A percentile compares a stretch with the other conserved stretches of the same genome.
phyloP scores from a whole-genome alignment of 2,797 vertebrate genomes.

The Peromyscus eremicus region DNA sequence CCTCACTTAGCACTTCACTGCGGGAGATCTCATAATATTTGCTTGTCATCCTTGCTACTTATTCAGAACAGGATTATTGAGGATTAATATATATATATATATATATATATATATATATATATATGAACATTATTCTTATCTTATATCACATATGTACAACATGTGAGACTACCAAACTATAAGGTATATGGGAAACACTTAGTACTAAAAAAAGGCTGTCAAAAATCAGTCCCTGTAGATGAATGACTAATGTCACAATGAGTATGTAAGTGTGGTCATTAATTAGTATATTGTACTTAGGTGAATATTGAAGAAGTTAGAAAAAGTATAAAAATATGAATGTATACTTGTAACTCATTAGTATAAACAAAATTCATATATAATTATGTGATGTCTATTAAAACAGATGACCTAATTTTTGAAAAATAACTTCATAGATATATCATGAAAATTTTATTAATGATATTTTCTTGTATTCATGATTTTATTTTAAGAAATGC shows the following conservation, averaged over 20 bases:
- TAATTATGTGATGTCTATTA: not conserved
- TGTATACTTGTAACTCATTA: constrained; percentile 40
- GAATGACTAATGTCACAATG: constrained; percentile 61
- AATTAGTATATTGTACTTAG: constrained; percentile 52
- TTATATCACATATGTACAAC: constrained; percentile 63
- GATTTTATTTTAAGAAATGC: not conserved
- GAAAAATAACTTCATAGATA: not conserved
- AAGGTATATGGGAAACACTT: constrained; percentile 67
- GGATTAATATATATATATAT: constrained; percentile 55
- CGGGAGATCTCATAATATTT: constrained; percentile 72
- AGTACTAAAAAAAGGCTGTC: constrained; percentile 58
- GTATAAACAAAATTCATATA: not conserved
- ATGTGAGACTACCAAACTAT: constrained; percentile 75
- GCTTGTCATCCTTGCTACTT: constrained; percentile 77
- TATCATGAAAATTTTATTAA: not conserved
- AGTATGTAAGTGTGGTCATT: not conserved
- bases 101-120: too few relatives aligned
- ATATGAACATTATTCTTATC: constrained; percentile 73
- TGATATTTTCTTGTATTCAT: not conserved
- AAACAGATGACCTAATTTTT: not conserved
- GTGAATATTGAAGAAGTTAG: constrained; percentile 73
- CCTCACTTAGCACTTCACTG: constrained; percentile 85
- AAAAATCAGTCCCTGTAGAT: constrained; percentile 74
- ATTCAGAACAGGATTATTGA: constrained; percentile 84
- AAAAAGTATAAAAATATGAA: constrained; percentile 36